A percentile compares a stretch with the other conserved stretches of the same genome.
These are phyloP conservation scores for Diadegma fenestrale DNA, from an alignment of 2,888 invertebrate genomes.

Conservation along the genomic window DNA sequence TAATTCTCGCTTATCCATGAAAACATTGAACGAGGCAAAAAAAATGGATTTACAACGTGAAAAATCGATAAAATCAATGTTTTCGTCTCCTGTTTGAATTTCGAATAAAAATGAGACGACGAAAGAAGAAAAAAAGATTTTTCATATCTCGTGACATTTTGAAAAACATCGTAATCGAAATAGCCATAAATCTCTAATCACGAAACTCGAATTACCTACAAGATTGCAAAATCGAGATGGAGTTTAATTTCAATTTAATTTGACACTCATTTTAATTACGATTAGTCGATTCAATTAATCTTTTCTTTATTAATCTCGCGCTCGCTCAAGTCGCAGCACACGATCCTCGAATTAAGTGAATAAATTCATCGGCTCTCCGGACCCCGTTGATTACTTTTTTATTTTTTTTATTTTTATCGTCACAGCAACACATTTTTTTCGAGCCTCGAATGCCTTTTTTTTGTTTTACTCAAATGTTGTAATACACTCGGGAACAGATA, in stretches of 20 bases:
- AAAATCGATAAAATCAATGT: background rate
- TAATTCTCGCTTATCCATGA: background rate
- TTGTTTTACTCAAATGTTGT: constrained; percentile 13
- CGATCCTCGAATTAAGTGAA: background rate
- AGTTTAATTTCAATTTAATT: background rate
- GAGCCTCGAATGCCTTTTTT: background rate
- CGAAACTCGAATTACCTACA: background rate
- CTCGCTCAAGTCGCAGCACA: background rate
- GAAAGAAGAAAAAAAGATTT: background rate
- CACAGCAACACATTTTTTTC: constrained; percentile 8
- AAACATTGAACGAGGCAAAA: background rate
- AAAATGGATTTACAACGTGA: background rate
- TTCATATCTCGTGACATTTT: background rate
- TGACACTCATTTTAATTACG: constrained; percentile 1
- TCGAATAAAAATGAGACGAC: background rate
- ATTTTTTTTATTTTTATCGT: background rate
- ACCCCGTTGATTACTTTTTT: background rate
- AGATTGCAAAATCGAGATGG: background rate
- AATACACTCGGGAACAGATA: constrained; percentile 21
- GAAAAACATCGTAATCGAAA: background rate
- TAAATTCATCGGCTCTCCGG: background rate
- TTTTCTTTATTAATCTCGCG: background rate
- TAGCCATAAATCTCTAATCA: background rate
- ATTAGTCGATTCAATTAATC: background rate
- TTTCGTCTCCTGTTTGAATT: background rate